A percentile compares a stretch with the other conserved stretches of the same genome.
phyloP scores from a whole-genome alignment of 2,113 vertebrate species.

The Siniperca knerii region DNA sequence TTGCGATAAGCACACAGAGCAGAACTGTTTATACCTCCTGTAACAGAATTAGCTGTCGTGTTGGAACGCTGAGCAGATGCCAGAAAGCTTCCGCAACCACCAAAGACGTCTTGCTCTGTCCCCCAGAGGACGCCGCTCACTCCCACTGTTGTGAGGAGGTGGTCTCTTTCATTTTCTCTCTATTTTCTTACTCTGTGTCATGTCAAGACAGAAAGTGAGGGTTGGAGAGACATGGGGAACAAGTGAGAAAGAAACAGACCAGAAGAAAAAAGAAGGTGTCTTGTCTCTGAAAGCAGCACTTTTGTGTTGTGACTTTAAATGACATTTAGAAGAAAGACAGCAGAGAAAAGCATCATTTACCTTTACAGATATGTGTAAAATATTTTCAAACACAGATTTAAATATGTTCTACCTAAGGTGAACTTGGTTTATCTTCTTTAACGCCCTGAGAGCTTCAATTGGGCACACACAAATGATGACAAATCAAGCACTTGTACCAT shows the following conservation, averaged over 20 bases:
- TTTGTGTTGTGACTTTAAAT: background rate
- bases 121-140: constrained; percentile 34
- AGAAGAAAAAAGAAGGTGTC: background rate
- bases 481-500: background rate
- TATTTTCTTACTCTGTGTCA: background rate
- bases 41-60: constrained; percentile 62
- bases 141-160: constrained; percentile 59
- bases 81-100: constrained; percentile 42
- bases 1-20: constrained; percentile 45
- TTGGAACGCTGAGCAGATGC: constrained; percentile 47
- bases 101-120: constrained; percentile 10
- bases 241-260: background rate
- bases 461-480: background rate
- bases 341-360: background rate
- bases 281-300: background rate
- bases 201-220: constrained; percentile 10
- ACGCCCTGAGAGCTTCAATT: background rate
- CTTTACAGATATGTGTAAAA: background rate
- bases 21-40: constrained; percentile 51
- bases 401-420: background rate
- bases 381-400: background rate
- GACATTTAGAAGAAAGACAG: background rate
- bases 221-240: background rate
- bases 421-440: background rate
- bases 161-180: constrained; percentile 29